These are phyloP conservation scores for Meriones unguiculatus DNA, from an alignment of 2,113 vertebrate genomes.

Conservation along the genomic window DNA sequence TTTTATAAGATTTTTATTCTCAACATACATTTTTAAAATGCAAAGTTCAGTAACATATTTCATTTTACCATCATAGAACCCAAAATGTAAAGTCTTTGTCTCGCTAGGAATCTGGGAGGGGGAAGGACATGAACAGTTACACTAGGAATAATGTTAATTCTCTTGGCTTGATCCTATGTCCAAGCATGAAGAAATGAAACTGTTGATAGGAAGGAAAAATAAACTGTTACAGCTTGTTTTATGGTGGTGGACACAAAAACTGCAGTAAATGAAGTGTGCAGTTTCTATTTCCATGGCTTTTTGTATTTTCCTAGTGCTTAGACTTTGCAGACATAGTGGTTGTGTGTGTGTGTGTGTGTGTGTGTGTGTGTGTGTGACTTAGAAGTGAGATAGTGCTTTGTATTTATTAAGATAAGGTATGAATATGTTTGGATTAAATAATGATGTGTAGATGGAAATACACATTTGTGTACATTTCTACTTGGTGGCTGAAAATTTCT, in stretches of 20 bases:
- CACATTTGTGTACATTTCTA: background rate
- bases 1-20: constrained; percentile 37
- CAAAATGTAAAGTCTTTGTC: background rate
- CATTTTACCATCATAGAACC: background rate
- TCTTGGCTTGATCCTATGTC: background rate
- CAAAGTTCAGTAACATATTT: constrained; percentile 26
- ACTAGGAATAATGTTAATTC: background rate
- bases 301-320: background rate
- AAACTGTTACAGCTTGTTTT: background rate
- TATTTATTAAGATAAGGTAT: background rate
- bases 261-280: background rate
- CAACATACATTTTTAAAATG: background rate
- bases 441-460: constrained; percentile 13
- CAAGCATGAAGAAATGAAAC: background rate
- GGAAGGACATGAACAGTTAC: background rate
- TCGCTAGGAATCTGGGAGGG: background rate
- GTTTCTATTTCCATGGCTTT: background rate
- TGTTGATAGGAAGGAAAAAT: background rate
- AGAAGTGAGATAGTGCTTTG: background rate
- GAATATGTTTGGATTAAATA: background rate
- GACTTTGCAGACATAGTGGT: background rate
- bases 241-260: background rate
- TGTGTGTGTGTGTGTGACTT: background rate
- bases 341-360: background rate
- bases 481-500: background rate